A percentile compares a stretch with the other conserved stretches of the same genome.
These are phyloP conservation scores for Actinia tenebrosa DNA, from an alignment of 64 coral and sea anemone genomes.

Conservation along the genomic window DNA sequence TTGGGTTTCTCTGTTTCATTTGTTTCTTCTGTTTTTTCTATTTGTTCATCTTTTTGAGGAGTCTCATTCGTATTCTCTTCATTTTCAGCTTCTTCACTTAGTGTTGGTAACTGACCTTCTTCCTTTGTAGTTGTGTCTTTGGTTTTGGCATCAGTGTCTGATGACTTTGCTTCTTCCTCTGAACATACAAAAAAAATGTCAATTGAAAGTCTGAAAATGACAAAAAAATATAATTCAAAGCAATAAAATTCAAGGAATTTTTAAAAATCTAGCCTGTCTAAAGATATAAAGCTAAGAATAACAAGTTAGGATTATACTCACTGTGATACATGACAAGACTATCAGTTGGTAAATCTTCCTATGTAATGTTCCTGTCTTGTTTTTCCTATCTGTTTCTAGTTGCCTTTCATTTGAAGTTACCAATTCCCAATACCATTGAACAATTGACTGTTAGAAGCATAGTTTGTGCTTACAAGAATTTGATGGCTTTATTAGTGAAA, in stretches of 20 bases:
- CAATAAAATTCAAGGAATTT: background rate
- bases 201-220: background rate
- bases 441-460: background rate
- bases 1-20: background rate
- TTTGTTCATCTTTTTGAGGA: background rate
- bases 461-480: no score
- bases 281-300: background rate
- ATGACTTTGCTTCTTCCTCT: slow-evolving; percentile 60
- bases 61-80: slow-evolving; percentile 18
- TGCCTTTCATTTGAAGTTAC: background rate
- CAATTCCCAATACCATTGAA: background rate
- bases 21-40: background rate
- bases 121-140: slow-evolving; percentile 6
- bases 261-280: background rate
- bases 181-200: background rate
- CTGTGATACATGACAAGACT: background rate
- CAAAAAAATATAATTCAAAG: background rate
- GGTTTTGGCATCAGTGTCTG: background rate
- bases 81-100: slow-evolving; percentile 21
- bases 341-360: background rate
- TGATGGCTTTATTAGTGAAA: no score
- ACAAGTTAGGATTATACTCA: background rate
- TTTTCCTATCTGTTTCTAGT: background rate
- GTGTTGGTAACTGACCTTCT: slow-evolving; percentile 22
- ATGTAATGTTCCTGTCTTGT: background rate